Evolutionary conservation across 2,888 invertebrate genomes (phyloP), one percentile per base, ranked within the genome.

Genomic region (Melipona beecheii): DNA sequence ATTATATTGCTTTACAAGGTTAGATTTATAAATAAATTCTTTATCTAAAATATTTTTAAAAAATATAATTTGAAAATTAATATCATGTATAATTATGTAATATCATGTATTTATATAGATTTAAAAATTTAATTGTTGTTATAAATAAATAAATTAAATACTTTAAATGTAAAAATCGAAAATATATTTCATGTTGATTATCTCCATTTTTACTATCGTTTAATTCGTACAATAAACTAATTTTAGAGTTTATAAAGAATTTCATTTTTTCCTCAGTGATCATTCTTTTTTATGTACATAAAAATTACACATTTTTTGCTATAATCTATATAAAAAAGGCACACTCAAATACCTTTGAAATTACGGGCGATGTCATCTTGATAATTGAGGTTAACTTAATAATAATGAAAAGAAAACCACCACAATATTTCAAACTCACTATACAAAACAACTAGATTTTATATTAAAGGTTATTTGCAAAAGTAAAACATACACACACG

Each of bases 351-450:
- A 69, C 74, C 78, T 78, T 78, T 66, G 74, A 5, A 58, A 52
- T 66, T 24, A 19, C 58, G 58, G 74, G 6, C 24, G 78, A 66
- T 9, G 78, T 52, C 78, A 78, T 78, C n/a, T 78, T 66, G 50
- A 58, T n/a, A 72, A 21, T 21, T 5, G 5, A 58, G 4, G 66
- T 27, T 58, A 21, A 11, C 21, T 56, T 36, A 50, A 36, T 15
- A 49, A n/a, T 13, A 31, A 13, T 4, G 15, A n/a, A 15, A n/a
- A n/a, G 4, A 36, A n/a, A 36, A n/a, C n/a, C 3, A 13, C n/a
- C 50, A 11, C 17, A 19, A 19, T 0, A 54, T 6, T 43, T n/a
- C 24, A 56, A 56, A 58, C 24, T 58, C 13, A 52, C 43, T 27
- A 27, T 15, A 2, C 4, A 54, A 56, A 43, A 15, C 11, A 62